phyloP scores from a whole-genome alignment of 2,888 invertebrate genomes.

The Drosophila colorata region DNA sequence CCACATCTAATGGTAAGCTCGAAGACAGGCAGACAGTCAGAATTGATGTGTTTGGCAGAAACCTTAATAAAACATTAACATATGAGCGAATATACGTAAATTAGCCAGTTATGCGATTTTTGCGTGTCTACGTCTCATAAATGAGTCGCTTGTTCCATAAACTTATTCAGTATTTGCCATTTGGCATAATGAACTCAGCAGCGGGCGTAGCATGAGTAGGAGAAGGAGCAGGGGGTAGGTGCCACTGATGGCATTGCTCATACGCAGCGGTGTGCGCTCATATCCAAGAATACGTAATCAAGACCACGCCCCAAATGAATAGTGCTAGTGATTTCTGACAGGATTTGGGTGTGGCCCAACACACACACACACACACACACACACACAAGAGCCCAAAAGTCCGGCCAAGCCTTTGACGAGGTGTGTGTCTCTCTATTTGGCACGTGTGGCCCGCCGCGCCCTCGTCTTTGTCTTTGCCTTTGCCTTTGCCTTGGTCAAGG shows the following conservation, averaged over 20 bases:
- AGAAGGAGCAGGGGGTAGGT: background rate
- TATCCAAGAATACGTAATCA: conserved; percentile 26
- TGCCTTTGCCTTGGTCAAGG: conserved; percentile 30
- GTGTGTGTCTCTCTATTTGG: conserved; percentile 20
- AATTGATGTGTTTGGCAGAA: too few species aligned
- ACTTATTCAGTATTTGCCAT: conserved; percentile 16
- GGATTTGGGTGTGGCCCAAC: conserved; percentile 47
- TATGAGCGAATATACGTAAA: conserved; percentile 50
- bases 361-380: conserved; percentile 11
- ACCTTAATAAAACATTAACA: conserved; percentile 35
- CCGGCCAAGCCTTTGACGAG: conserved; percentile 43
- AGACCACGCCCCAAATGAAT: conserved; percentile 42
- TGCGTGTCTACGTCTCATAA: conserved; percentile 62
- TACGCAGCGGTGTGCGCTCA: conserved; percentile 53
- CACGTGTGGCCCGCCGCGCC: conserved; percentile 38
- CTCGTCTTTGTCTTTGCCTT: conserved; percentile 1
- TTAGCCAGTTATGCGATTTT: conserved; percentile 62
- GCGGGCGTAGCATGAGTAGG: background rate
- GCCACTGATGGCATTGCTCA: conserved; percentile 36
- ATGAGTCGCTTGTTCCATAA: conserved; percentile 33
- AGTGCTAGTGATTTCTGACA: conserved; percentile 44
- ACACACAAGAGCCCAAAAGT: background rate
- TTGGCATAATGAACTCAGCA: conserved; percentile 45
- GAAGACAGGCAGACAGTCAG: background rate
- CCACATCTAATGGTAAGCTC: background rate